phyloP scores from a whole-genome alignment of 2,888 invertebrate species.

The Aporophyla nigra region DNA sequence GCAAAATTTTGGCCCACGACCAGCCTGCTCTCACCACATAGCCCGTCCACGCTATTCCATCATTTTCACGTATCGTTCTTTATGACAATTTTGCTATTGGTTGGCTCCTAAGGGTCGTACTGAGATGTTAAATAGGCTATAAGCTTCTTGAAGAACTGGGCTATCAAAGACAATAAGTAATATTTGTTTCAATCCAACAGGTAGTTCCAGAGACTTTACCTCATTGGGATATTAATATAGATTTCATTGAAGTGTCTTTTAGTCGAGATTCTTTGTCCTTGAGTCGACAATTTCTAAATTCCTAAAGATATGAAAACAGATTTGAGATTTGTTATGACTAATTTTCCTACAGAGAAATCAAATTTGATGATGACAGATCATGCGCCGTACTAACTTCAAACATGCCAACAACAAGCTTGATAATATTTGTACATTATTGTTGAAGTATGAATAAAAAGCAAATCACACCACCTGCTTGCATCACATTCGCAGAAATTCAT shows the following conservation, averaged over 20 bases:
- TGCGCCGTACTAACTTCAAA: neutral
- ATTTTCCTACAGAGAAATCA: neutral
- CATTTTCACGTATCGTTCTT: too few species aligned
- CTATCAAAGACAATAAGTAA: too few species aligned
- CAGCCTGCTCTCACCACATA: too few species aligned
- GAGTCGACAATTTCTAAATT: neutral
- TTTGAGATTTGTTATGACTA: neutral
- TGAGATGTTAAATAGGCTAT: too few species aligned
- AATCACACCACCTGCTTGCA: slow-evolving; percentile 52
- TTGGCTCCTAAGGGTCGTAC: too few species aligned
- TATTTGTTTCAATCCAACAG: too few species aligned
- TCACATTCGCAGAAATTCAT: slow-evolving; percentile 38
- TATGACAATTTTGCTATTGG: too few species aligned
- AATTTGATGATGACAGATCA: neutral
- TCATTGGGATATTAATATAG: too few species aligned
- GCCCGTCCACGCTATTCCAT: too few species aligned
- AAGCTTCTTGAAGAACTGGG: too few species aligned
- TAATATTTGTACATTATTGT: slow-evolving; percentile 8
- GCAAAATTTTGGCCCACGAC: too few species aligned
- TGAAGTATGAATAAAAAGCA: slow-evolving; percentile 6
- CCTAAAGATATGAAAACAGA: neutral
- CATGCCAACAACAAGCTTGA: neutral
- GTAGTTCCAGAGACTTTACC: too few species aligned
- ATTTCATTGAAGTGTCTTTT: neutral
- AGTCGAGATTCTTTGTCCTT: neutral